phyloP scores from a whole-genome alignment of 2,888 invertebrate genomes.

The Mythimna vitellina region DNA sequence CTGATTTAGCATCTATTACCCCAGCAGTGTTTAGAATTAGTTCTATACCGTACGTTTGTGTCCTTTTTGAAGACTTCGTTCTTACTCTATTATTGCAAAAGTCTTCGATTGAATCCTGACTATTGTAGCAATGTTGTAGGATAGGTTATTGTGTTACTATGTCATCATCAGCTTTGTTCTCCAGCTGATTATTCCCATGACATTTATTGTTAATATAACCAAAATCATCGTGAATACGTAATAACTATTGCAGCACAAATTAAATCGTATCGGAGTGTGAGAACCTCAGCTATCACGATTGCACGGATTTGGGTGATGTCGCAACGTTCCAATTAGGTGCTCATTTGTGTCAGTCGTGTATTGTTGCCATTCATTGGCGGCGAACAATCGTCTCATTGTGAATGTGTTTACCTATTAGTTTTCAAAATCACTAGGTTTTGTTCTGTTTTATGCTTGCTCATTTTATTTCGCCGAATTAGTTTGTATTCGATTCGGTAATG shows the following conservation, averaged over 20 bases:
- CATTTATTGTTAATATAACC: constrained; percentile 24
- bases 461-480: constrained; percentile 37
- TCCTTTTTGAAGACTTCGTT: neutral
- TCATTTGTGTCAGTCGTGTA: constrained; percentile 88
- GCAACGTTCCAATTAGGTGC: constrained; percentile 89
- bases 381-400: constrained; percentile 83
- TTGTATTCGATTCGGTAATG: neutral
- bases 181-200: constrained; percentile 10
- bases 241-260: constrained; percentile 64
- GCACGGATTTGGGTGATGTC: constrained; percentile 83
- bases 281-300: constrained; percentile 76
- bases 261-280: constrained; percentile 69
- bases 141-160: constrained; percentile 17
- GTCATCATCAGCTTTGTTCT: constrained; percentile 16
- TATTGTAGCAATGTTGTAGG: neutral
- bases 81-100: neutral
- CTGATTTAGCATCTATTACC: neutral
- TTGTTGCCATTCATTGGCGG: constrained; percentile 85
- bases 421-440: constrained; percentile 73
- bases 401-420: constrained; percentile 76
- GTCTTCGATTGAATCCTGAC: neutral
- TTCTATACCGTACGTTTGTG: too few relatives aligned
- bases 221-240: constrained; percentile 49
- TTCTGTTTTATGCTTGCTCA: constrained; percentile 43
- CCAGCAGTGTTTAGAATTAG: neutral